phyloP scores from a whole-genome alignment of 2,113 vertebrate genomes.

The Tachuris rubrigastra region DNA sequence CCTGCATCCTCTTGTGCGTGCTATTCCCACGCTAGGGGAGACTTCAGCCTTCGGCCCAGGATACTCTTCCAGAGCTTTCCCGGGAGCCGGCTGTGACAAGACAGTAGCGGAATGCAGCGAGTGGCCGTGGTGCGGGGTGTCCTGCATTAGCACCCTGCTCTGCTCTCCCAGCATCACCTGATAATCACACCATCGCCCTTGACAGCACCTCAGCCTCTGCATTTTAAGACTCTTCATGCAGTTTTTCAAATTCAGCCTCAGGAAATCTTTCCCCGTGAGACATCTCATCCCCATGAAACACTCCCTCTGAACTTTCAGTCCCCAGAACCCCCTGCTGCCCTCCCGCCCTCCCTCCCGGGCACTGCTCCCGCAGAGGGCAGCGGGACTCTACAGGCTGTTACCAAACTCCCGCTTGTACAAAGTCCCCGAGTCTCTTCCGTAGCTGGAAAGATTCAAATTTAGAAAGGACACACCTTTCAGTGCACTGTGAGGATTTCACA shows the following conservation, averaged over 20 bases:
- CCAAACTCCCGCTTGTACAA: background rate
- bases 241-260: background rate
- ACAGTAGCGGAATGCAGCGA: background rate
- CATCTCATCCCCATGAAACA: background rate
- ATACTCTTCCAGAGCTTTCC: background rate
- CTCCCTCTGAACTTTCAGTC: accelerated
- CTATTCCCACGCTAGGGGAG: conserved; percentile 56
- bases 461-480: background rate
- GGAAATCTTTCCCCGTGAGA: background rate
- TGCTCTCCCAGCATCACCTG: accelerated
- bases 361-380: background rate
- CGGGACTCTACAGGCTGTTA: accelerated
- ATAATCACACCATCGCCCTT: accelerated
- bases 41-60: background rate
- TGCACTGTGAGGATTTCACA: background rate
- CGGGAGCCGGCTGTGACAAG: background rate
- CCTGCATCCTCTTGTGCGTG: background rate
- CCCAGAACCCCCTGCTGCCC: background rate
- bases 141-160: background rate
- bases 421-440: background rate
- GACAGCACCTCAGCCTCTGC: background rate
- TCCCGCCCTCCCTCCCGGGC: background rate
- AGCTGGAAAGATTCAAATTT: background rate
- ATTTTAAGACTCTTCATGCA: background rate
- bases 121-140: accelerated